Base-by-base conservation (phyloP, 2,888 invertebrate genomes). In the Heliconius charithonia region DNA sequence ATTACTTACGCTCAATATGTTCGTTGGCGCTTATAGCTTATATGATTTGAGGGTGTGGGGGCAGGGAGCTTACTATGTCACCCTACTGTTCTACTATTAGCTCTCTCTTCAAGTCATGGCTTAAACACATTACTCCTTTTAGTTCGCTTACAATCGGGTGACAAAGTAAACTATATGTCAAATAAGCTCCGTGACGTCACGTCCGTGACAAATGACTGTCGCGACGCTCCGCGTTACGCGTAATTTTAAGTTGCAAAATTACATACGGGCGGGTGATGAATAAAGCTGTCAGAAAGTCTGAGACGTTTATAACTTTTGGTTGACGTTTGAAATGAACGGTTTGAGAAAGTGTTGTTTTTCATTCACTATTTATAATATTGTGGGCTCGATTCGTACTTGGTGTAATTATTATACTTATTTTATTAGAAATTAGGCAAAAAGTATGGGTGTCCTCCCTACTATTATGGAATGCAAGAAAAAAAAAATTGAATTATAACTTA, bases 221-320 rank as follows among this genome's bases (percentile, higher is more conserved):
- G 29, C 72, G 56, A n/a, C 51, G 1, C 59, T 32, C 32, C 32
- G 4, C 56, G n/a, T 72, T 59, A 32, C 56, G 16, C 71, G 29
- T 56, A 72, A 72, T 72, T 72, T 71, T 72, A 72, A 72, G 29
- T 59, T 72, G 32, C 56, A 16, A 72, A 72, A 56, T 72, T 59
- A 56, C 72, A 56, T 72, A 72, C 45, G 71, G 59, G 56, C 59
- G 32, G 27, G 71, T 56, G 71, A 72, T 59, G 56, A 29, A 32
- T 51, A 71, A 59, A 32, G 56, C 56, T 59, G 27, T n/a, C 29
- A 72, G 72, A 59, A 72, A n/a, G n/a, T 32, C 27, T 32, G 56
- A 32, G 67, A 25, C 41, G 25, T 13, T 16, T 67, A 25, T 67
- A 37, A 41, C 67, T 67, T 67, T 67, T 67, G 16, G 67, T 25